Conservation (phyloP, 2,797 vertebrate genomes). For the Aulostomus chinensis region DNA sequence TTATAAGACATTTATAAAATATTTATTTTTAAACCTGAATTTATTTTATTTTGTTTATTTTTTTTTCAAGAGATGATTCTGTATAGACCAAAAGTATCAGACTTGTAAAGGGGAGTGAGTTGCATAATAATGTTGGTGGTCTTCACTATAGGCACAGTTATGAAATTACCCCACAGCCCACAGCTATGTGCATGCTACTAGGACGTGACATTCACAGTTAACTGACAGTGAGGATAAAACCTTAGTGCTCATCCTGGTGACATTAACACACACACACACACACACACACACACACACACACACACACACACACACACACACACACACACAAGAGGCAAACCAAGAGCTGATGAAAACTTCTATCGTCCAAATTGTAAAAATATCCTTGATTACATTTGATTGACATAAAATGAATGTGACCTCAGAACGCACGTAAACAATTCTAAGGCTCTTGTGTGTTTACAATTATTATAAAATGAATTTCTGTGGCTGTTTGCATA, state of each 20-base stretch:
- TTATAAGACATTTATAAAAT: slow-evolving; percentile 35
- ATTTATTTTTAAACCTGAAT: slow-evolving; percentile 25
- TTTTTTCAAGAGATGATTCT: slow-evolving; percentile 13
- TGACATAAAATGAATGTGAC: no score
- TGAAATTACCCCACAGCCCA: slow-evolving; percentile 65
- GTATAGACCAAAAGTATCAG: slow-evolving; percentile 34
- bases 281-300: no score
- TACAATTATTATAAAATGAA: not conserved
- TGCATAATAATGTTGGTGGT: slow-evolving; percentile 70
- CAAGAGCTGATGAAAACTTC: not conserved
- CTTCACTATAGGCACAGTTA: slow-evolving; percentile 66
- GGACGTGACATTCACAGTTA: slow-evolving; percentile 49
- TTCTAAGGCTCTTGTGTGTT: no score
- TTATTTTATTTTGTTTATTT: slow-evolving; percentile 7
- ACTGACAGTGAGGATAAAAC: slow-evolving; percentile 33
- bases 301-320: no score
- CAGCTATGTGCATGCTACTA: slow-evolving; percentile 41
- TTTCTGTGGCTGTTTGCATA: no score
- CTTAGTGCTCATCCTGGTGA: slow-evolving; percentile 19
- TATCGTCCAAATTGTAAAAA: no score
- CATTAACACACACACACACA: slow-evolving; percentile 1
- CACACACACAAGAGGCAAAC: not conserved
- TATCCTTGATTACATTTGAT: no score
- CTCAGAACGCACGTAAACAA: no score
- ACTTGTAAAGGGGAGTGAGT: slow-evolving; percentile 49